Evolutionary conservation across 2,797 vertebrate genomes (phyloP), one percentile per base, ranked within the genome.

Genomic region (Cossypha polioptera): DNA sequence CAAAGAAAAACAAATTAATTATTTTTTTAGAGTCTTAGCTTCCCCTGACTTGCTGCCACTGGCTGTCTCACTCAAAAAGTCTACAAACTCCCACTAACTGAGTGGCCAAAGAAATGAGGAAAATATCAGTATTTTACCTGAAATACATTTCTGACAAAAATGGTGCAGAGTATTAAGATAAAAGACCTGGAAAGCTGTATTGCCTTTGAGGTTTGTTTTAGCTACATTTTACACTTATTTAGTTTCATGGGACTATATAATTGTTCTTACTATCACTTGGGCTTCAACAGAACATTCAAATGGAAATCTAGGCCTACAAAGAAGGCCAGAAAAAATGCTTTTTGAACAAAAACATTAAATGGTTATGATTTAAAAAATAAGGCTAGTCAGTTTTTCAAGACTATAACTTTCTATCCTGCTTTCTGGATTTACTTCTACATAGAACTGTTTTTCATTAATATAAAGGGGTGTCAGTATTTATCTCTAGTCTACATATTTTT

Each of bases 301-400:
- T 26, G 14, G 42, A 73, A 77, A 71, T 22, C n/a, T 0, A 2
- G 0, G 0, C 17, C n/a, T 62, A 69, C 38, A 68, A 43, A 13
- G 16, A 35, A 42, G 19, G 28, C 15, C 47, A 72, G 26, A 14
- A 81, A 25, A 50, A 51, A 6, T 3, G 2, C 7, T 55, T 16
- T 36, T 80, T 48, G 6, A 63, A 48, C 9, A 43, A 48, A 61
- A 85, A 0, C 3, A 29, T 73, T 36, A 42, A 66, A 19, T n/a
- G 6, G 13, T 29, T 73, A 29, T 28, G 43, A 29, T 15, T 28
- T 50, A 10, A 65, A 77, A 79, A 50, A 47, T 7, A 66, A 75
- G 31, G 22, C 7, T 85, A 18, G n/a, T 28, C 7, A 36, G 24
- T 53, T 24, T 80, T 69, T 62, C 2, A 67, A 59, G 16, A 48